Evolutionary conservation across 1,140 invertebrate genomes (phyloP).

Genomic region (Scaptomyza pallida): DNA sequence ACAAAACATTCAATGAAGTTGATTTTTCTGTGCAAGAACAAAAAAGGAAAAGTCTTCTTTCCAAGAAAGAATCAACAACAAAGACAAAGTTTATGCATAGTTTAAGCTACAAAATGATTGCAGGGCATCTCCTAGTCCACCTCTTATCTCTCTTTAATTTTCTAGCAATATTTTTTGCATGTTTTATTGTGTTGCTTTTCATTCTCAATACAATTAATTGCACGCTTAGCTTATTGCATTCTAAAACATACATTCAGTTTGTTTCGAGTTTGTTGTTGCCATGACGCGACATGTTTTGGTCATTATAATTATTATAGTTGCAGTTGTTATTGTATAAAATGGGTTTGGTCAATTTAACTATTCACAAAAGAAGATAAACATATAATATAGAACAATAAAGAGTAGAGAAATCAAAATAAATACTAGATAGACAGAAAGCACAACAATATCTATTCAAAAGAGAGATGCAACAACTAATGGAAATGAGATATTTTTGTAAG

Average conservation of each 20-base stretch:
- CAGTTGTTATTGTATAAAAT: conserved; percentile 21
- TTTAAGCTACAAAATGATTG: too few relatives aligned
- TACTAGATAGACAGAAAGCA: too few relatives aligned
- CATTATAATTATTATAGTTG: conserved; percentile 60
- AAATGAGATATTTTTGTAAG: too few relatives aligned
- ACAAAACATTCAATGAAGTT: too few relatives aligned
- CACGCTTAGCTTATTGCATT: conserved; percentile 72
- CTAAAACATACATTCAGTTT: conserved; percentile 55
- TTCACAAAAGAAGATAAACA: neutral
- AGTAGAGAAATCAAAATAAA: neutral
- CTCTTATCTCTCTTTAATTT: neutral
- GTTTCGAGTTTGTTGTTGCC: conserved; percentile 46
- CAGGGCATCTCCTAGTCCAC: neutral
- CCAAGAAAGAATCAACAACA: too few relatives aligned
- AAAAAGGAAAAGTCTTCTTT: too few relatives aligned
- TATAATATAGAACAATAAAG: neutral
- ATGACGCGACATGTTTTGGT: conserved; percentile 73
- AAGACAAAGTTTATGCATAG: too few relatives aligned
- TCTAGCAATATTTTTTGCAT: conserved; percentile 1
- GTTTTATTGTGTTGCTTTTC: neutral
- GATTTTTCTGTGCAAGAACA: too few relatives aligned
- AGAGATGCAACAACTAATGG: too few relatives aligned
- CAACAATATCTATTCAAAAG: too few relatives aligned
- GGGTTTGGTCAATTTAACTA: conserved; percentile 18
- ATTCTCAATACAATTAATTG: conserved; percentile 59